Percentiles rank a stretch among this genome's conserved stretches.
These are phyloP conservation scores for Hyles vespertilio DNA, from an alignment of 1,140 invertebrate species.

Conservation along the genomic window DNA sequence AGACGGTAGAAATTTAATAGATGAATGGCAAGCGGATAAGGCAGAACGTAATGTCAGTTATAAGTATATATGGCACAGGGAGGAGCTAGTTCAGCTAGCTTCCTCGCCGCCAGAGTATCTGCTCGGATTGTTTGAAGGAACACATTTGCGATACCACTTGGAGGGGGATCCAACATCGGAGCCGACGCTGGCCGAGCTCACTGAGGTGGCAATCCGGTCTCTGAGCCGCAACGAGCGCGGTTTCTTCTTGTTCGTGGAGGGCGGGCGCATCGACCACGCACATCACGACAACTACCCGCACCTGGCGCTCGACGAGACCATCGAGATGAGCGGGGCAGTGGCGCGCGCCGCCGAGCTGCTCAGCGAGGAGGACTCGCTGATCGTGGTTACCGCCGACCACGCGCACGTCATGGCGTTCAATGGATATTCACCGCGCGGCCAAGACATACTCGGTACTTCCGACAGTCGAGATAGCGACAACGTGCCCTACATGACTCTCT, in stretches of 20 bases:
- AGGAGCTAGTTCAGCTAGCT: constrained; percentile 79
- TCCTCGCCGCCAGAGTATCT: constrained; percentile 81
- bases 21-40: constrained; percentile 63
- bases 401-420: constrained; percentile 80
- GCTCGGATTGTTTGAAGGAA: constrained; percentile 78
- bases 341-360: constrained; percentile 72
- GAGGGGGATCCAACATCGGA: constrained; percentile 67
- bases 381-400: constrained; percentile 83
- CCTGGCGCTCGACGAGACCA: constrained; percentile 79
- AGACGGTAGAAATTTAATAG: constrained; percentile 74
- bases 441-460: constrained; percentile 73
- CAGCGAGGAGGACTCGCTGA: constrained; percentile 77
- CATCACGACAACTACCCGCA: constrained; percentile 85
- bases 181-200: constrained; percentile 90
- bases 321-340: constrained; percentile 79
- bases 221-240: constrained; percentile 87
- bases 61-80: constrained; percentile 81
- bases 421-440: constrained; percentile 79
- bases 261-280: constrained; percentile 87
- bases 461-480: constrained; percentile 56
- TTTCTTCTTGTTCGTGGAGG: constrained; percentile 93
- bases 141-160: constrained; percentile 72
- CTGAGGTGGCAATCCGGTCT: constrained; percentile 86
- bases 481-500: constrained; percentile 83
- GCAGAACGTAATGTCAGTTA: constrained; percentile 78